Conservation (phyloP, 2,113 vertebrate genomes). For the sheep (Ovis aries) region ARS-UI_Ramb_v3.0 NC_056063.1:11832001-11832500, state of each 20-base stretch:
- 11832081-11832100: background rate
- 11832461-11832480: background rate
- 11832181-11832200: background rate
- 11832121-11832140: background rate
- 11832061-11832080: background rate
- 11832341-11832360: background rate
- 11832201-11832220: conserved; percentile 4
- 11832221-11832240: background rate
- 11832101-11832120: background rate
- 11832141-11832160: background rate
- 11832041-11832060: background rate
- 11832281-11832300: background rate
- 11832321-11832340: background rate
- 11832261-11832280: background rate
- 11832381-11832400: background rate
- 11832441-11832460: background rate
- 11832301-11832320: background rate
- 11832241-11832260: background rate
- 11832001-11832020: background rate
- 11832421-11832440: background rate
- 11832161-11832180: background rate
- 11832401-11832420: background rate
- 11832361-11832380: background rate
- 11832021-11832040: background rate
- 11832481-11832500: background rate